Base-by-base conservation (phyloP, 2,888 invertebrate species). In the Anthoptus insignis region DNA sequence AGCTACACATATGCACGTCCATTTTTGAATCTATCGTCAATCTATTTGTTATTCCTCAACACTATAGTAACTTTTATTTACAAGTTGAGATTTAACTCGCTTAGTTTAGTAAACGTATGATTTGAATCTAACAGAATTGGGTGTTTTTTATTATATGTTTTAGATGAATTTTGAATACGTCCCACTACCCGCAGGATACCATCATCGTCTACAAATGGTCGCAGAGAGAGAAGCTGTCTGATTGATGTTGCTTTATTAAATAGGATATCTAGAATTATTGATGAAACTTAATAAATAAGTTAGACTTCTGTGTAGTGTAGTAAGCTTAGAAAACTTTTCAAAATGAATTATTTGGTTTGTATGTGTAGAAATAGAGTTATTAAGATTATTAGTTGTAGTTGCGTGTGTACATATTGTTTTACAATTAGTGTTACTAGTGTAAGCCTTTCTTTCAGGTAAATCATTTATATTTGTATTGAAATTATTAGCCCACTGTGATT, bases 51-150 rank as follows among this genome's bases (percentile, higher is more conserved):
- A n/a, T n/a, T n/a, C n/a, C n/a, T n/a, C n/a, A n/a, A n/a, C n/a
- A n/a, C n/a, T n/a, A n/a, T n/a, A n/a, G n/a, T n/a, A n/a, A n/a
- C n/a, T n/a, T n/a, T n/a, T n/a, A n/a, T n/a, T n/a, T n/a, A n/a
- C n/a, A n/a, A n/a, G n/a, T n/a, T n/a, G n/a, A n/a, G n/a, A n/a
- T n/a, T n/a, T n/a, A n/a, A n/a, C n/a, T n/a, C n/a, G n/a, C n/a
- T n/a, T 19, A 65, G 29, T 58, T 66, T 67, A 11, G 65, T 65
- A 29, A 67, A 63, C 6, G 22, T 19, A 19, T 67, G 65, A 11
- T 59, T 60, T 5, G 45, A 42, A 13, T 45, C 11, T 45, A 64
- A 22, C 27, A 64, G 32, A 32, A 50, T 22, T 27, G 64, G 59
- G 11, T 64, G 56, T 14, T 37, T 61, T 52, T 68, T 68, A 11